phyloP scores from a whole-genome alignment of 92 coral and sea anemone genomes.

The Epizoanthus fatuus region DNA sequence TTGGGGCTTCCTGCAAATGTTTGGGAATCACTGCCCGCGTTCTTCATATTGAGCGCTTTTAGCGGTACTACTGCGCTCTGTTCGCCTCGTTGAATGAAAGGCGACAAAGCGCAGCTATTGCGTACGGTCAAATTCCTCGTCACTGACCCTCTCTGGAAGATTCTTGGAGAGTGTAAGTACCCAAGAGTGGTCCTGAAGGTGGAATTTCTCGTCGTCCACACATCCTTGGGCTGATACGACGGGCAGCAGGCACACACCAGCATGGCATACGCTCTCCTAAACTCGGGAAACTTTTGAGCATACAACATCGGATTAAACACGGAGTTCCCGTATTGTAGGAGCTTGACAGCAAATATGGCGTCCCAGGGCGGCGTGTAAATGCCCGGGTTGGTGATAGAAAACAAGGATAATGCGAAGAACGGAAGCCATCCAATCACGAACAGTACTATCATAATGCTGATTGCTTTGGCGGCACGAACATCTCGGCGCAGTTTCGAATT shows the following conservation, averaged over 20 bases:
- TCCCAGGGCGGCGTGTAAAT: constrained; percentile 25
- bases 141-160: not conserved
- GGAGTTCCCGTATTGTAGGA: constrained; percentile 71
- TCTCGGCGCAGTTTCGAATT: constrained; percentile 63
- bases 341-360: constrained; percentile 67
- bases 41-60: too few relatives aligned
- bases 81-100: too few relatives aligned
- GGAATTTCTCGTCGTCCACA: constrained; percentile 8
- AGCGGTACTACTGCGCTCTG: too few relatives aligned
- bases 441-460: constrained; percentile 74
- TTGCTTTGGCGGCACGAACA: constrained; percentile 76
- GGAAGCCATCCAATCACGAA: constrained; percentile 87
- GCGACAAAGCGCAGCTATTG: too few relatives aligned
- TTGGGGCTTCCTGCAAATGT: too few relatives aligned
- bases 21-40: too few relatives aligned
- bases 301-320: constrained; percentile 70
- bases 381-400: constrained; percentile 38
- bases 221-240: constrained; percentile 4
- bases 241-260: constrained; percentile 54
- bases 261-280: constrained; percentile 53
- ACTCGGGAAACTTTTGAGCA: constrained; percentile 80
- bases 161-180: not conserved
- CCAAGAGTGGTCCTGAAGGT: constrained; percentile 5
- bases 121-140: not conserved
- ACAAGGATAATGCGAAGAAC: constrained; percentile 70